These are phyloP conservation scores for Tetramorium alpestre DNA, from an alignment of 1,140 invertebrate genomes.

Conservation along the genomic window DNA sequence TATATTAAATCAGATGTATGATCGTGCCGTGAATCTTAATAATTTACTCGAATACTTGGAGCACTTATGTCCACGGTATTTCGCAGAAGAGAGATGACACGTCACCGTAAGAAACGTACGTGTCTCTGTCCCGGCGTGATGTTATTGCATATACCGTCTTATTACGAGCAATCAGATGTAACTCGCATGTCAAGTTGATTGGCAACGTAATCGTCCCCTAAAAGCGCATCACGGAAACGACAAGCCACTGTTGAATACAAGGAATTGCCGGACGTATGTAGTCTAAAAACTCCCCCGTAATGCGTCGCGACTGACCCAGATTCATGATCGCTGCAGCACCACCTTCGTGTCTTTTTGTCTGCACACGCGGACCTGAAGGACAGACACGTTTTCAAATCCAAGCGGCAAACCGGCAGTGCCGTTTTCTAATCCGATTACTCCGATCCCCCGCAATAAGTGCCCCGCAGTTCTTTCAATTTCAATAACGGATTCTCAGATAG, in stretches of 20 bases:
- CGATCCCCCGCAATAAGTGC: background rate
- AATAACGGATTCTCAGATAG: background rate
- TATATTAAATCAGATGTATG: background rate
- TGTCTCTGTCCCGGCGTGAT: conserved; percentile 6
- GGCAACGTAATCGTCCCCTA: background rate
- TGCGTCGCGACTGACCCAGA: conserved; percentile 63
- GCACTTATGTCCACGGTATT: conserved; percentile 6
- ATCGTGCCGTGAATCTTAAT: background rate
- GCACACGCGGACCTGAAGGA: background rate
- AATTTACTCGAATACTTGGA: conserved; percentile 27
- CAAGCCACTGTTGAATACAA: background rate
- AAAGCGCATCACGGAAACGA: conserved; percentile 22
- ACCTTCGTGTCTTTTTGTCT: conserved; percentile 51
- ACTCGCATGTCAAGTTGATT: conserved; percentile 8
- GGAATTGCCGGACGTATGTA: background rate
- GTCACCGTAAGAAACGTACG: conserved; percentile 31
- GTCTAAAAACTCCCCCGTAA: conserved; percentile 30
- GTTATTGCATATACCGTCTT: background rate
- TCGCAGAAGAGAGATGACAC: conserved; percentile 32
- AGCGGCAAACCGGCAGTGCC: background rate
- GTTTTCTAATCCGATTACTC: conserved; percentile 20
- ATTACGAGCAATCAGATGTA: conserved; percentile 58
- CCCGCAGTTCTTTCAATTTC: background rate
- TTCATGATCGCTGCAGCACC: conserved; percentile 46
- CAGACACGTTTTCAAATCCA: background rate